A percentile compares a stretch with the other conserved stretches of the same genome.
These are phyloP conservation scores for Hormaphis cornu DNA, from an alignment of 1,140 invertebrate genomes.

Conservation along the genomic window DNA sequence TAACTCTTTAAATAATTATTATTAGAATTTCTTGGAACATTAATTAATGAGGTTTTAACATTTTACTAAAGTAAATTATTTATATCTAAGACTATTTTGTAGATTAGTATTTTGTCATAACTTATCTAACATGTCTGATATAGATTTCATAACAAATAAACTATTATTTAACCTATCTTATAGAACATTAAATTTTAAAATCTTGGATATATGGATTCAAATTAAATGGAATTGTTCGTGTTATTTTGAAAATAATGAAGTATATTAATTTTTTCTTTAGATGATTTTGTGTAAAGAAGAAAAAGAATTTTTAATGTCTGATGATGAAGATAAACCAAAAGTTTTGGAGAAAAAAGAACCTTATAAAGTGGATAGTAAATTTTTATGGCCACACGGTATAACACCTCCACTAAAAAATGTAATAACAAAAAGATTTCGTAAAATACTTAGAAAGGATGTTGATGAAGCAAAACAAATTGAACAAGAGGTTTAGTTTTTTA, in stretches of 20 bases:
- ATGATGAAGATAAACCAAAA: conserved; percentile 65
- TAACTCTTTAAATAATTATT: no score
- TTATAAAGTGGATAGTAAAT: conserved; percentile 89
- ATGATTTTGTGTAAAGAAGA: conserved; percentile 78
- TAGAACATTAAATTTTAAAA: no score
- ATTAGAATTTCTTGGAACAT: no score
- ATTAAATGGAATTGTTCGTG: no score
- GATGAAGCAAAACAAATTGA: conserved; percentile 96
- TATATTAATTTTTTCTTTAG: conserved; percentile 40
- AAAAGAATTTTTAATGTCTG: conserved; percentile 62
- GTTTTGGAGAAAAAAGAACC: conserved; percentile 77
- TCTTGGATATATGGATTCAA: no score
- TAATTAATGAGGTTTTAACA: no score
- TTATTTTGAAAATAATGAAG: neutral
- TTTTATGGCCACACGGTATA: conserved; percentile 84
- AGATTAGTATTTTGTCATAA: no score
- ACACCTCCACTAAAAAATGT: conserved; percentile 94
- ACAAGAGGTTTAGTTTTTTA: conserved; percentile 66
- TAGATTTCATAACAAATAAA: no score
- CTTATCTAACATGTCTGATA: no score
- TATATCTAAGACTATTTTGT: no score
- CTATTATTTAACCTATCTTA: no score
- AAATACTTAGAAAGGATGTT: conserved; percentile 93
- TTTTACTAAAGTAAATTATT: no score
- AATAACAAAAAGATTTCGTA: conserved; percentile 80